Percentiles rank a stretch among this genome's conserved stretches.
Evolutionary conservation across 2,888 invertebrate species (phyloP).

Genomic region (Proisotoma minuta): DNA sequence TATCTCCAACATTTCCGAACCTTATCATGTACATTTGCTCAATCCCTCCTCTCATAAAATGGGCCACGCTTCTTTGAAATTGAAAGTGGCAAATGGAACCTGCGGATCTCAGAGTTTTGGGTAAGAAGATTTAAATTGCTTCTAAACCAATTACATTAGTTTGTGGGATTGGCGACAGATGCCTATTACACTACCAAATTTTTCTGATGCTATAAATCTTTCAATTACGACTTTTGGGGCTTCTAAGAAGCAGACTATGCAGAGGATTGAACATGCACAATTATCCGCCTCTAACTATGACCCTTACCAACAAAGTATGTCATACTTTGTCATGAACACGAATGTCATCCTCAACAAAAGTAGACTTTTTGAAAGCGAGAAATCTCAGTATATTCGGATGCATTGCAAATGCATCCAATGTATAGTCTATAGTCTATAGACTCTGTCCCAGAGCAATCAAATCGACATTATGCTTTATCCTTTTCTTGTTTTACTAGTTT

Average conservation of each 20-base stretch:
- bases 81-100: slow-evolving; percentile 1
- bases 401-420: not conserved
- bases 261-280: no score
- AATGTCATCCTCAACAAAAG: no score
- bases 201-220: no score
- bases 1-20: not conserved
- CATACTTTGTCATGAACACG: no score
- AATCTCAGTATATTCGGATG: no score
- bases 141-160: no score
- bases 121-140: not conserved
- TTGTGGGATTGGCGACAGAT: no score
- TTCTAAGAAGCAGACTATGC: no score
- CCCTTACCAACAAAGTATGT: no score
- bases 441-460: not conserved
- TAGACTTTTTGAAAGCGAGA: no score
- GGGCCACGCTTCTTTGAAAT: not conserved
- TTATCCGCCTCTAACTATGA: no score
- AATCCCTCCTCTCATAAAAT: not conserved
- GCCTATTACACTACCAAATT: no score
- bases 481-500: not conserved
- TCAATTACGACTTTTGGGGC: not conserved
- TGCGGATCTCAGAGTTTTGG: not conserved
- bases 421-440: not conserved
- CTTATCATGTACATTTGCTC: not conserved
- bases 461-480: not conserved